A percentile compares a stretch with the other conserved stretches of the same genome.
phyloP scores from a whole-genome alignment of 1,140 invertebrate species.

The Protaetia brevitarsis region DNA sequence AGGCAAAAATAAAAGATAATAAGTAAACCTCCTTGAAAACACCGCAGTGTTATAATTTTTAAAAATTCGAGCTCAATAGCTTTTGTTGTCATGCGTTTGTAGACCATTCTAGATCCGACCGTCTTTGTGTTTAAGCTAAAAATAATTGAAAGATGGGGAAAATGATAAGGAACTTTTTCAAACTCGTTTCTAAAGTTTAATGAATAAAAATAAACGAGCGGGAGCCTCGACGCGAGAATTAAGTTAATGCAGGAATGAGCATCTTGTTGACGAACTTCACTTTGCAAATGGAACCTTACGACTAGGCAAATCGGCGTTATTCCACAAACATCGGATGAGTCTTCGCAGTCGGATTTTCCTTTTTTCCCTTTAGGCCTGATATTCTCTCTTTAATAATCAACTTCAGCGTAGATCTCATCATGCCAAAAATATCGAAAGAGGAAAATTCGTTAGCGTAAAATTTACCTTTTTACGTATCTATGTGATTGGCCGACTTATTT shows the following conservation, averaged over 20 bases:
- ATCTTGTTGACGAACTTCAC: background rate
- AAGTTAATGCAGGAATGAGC: background rate
- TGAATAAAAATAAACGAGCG: constrained; percentile 3
- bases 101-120: too few species aligned
- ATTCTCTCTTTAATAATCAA: background rate
- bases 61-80: constrained; percentile 29
- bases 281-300: background rate
- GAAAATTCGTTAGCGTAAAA: background rate
- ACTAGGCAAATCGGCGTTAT: background rate
- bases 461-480: background rate
- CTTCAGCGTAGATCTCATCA: too few species aligned
- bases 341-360: background rate
- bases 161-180: background rate
- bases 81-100: too few species aligned
- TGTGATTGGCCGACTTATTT: too few species aligned
- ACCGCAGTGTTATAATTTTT: too few species aligned
- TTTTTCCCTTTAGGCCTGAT: background rate
- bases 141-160: background rate
- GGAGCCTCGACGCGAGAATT: background rate
- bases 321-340: background rate
- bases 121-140: background rate
- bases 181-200: background rate
- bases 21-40: too few species aligned
- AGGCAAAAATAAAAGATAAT: too few species aligned
- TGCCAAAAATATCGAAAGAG: background rate